Evolutionary conservation across 2,113 vertebrate genomes (phyloP).

Genomic region (Gorsachius goisagi): DNA sequence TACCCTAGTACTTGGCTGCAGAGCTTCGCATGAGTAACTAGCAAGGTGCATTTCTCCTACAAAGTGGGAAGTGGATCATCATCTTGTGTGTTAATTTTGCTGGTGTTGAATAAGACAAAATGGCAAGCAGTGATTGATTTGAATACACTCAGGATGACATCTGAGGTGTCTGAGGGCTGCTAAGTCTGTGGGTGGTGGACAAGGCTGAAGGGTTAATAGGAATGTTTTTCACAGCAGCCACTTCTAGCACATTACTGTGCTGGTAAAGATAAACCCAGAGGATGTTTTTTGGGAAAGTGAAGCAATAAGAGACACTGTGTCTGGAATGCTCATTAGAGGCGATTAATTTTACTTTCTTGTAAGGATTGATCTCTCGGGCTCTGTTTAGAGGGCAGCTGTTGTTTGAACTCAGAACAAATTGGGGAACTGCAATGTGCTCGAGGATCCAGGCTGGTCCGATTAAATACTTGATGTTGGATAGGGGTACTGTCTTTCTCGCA

Average conservation of each 20-base stretch:
- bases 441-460: not conserved
- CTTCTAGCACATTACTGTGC: not conserved
- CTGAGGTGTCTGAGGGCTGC: not conserved
- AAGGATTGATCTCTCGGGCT: not conserved
- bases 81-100: not conserved
- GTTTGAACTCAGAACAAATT: not conserved
- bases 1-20: not conserved
- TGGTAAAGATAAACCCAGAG: not conserved
- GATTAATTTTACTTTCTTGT: not conserved
- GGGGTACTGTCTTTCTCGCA: not conserved
- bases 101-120: not conserved
- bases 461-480: not conserved
- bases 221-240: not conserved
- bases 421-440: not conserved
- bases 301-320: not conserved
- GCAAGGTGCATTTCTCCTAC: not conserved
- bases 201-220: not conserved
- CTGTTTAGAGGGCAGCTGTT: not conserved
- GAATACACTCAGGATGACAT: not conserved
- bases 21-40: not conserved
- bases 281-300: not conserved
- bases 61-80: not conserved
- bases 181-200: not conserved
- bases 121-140: not conserved
- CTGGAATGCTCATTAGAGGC: not conserved